phyloP scores from a whole-genome alignment of 2,113 vertebrate genomes.

The Prionailurus viverrinus region DNA sequence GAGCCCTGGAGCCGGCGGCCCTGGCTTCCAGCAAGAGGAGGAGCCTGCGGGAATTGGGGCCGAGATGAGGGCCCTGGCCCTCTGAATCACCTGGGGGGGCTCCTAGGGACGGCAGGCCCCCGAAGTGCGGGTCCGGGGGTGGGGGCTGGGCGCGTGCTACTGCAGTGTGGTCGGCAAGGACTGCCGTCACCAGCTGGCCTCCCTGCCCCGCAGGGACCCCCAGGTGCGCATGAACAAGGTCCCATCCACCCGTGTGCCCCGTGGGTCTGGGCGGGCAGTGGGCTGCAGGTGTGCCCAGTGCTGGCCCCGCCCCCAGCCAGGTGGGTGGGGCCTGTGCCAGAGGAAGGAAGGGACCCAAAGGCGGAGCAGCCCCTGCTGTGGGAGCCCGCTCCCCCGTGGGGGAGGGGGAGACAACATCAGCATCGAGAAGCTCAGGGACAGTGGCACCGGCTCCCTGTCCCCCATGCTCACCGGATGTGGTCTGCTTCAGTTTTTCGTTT shows the following conservation, averaged over 20 bases:
- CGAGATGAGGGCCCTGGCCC: rapidly evolving
- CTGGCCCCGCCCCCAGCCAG: neutral
- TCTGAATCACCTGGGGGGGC: rapidly evolving
- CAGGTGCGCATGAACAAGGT: neutral
- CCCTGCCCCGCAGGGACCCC: neutral
- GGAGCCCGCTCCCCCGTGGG: rapidly evolving
- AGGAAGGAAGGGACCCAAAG: neutral
- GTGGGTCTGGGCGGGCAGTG: rapidly evolving
- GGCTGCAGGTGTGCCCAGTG: neutral
- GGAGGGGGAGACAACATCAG: rapidly evolving
- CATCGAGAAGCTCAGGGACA: rapidly evolving
- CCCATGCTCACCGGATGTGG: conserved; percentile 89
- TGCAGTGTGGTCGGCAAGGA: rapidly evolving
- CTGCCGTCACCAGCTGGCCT: neutral
- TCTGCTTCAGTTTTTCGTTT: conserved; percentile 96
- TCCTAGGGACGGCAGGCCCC: neutral
- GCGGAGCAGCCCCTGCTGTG: neutral
- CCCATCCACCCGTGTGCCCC: too few species aligned
- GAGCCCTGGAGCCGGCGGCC: neutral
- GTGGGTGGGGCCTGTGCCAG: neutral
- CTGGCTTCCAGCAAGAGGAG: neutral
- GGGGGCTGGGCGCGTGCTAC: neutral
- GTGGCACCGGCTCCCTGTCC: rapidly evolving
- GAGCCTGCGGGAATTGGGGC: neutral
- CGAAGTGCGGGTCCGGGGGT: neutral